These are phyloP conservation scores for Sclerurus mexicanus DNA, from an alignment of 2,113 vertebrate genomes.

Conservation along the genomic window DNA sequence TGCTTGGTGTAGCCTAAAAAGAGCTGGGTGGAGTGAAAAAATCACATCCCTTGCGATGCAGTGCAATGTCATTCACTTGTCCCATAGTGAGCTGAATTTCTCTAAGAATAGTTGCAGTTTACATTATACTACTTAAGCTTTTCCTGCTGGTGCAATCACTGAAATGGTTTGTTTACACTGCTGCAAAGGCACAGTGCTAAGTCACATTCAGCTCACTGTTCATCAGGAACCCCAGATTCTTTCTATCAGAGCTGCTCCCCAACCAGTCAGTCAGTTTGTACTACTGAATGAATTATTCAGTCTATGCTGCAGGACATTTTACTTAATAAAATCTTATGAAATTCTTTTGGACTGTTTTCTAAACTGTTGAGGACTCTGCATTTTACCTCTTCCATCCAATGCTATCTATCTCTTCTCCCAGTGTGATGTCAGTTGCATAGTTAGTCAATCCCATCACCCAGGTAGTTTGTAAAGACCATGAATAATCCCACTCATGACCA, in stretches of 20 bases:
- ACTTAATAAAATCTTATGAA: not conserved
- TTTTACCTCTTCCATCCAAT: not conserved
- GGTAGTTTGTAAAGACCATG: not conserved
- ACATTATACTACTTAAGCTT: no score
- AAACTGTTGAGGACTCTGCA: rapidly evolving
- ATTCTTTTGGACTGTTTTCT: not conserved
- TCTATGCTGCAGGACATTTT: not conserved
- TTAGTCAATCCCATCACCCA: not conserved
- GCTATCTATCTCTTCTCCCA: not conserved
- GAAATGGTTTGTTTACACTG: not conserved
- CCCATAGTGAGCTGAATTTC: no score
- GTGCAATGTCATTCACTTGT: no score
- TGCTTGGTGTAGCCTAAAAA: not conserved
- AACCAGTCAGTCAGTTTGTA: not conserved
- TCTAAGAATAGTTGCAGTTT: no score
- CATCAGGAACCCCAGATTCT: not conserved
- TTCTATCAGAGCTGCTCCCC: not conserved
- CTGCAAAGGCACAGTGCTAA: not conserved
- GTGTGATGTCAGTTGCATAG: rapidly evolving
- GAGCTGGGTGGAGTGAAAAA: not conserved
- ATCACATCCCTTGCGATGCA: not conserved
- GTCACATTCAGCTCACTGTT: not conserved
- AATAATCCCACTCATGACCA: not conserved
- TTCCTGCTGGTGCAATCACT: not conserved
- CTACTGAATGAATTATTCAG: not conserved